A percentile compares a stretch with the other conserved stretches of the same genome.
These are phyloP conservation scores for Melitaea athalia DNA, from an alignment of 2,888 invertebrate species.

Conservation along the genomic window DNA sequence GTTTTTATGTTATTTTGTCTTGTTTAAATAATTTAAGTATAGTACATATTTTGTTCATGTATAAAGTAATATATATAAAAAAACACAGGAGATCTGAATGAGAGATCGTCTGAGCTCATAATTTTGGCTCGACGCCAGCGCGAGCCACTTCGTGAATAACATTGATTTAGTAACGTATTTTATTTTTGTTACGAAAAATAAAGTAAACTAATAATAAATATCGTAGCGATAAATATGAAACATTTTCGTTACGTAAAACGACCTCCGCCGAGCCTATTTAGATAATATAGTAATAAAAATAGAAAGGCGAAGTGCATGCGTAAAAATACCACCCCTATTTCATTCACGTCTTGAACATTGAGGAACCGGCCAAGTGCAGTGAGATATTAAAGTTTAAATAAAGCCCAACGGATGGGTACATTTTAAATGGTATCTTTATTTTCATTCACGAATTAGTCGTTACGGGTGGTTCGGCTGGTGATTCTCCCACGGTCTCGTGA, in stretches of 20 bases:
- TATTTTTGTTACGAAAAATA: conserved; percentile 34
- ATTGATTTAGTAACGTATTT: conserved; percentile 35
- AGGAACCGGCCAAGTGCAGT: conserved; percentile 57
- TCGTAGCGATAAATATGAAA: conserved; percentile 20
- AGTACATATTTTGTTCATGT: conserved; percentile 10
- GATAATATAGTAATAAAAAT: conserved; percentile 51
- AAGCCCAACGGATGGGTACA: conserved; percentile 53
- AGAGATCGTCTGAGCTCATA: conserved; percentile 31
- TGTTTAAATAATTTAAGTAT: background rate
- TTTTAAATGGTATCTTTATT: conserved; percentile 58
- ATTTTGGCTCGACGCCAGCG: conserved; percentile 33
- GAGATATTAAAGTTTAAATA: conserved; percentile 52
- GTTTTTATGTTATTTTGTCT: conserved; percentile 1
- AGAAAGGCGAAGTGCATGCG: conserved; percentile 50
- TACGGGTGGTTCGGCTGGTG: conserved; percentile 60
- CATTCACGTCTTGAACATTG: conserved; percentile 54
- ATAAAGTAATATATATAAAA: background rate
- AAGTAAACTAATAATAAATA: conserved; percentile 30
- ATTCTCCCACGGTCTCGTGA: conserved; percentile 74
- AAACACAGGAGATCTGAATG: conserved; percentile 27
- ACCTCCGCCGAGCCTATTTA: conserved; percentile 34
- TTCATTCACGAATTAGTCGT: conserved; percentile 72
- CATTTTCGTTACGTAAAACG: conserved; percentile 18
- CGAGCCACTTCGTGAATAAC: conserved; percentile 26
- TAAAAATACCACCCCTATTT: conserved; percentile 59